phyloP scores from a whole-genome alignment of 2,888 invertebrate species.

The Teinopalpus imperialis region DNA sequence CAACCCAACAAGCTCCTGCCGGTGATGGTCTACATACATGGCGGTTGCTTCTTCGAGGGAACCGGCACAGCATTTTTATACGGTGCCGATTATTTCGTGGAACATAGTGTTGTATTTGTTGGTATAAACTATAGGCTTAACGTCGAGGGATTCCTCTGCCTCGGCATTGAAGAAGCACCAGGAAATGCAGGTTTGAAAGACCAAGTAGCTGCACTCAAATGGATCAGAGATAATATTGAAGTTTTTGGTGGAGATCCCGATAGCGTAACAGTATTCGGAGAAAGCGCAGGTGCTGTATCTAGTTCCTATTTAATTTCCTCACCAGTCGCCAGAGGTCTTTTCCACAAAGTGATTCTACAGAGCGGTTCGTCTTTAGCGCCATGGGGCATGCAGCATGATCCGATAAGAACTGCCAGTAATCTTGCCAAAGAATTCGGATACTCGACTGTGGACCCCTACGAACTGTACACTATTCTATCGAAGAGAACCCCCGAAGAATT shows the following conservation, averaged over 20 bases:
- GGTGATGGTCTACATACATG: conserved; percentile 85
- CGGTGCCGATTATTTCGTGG: conserved; percentile 82
- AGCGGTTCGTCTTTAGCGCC: conserved; percentile 67
- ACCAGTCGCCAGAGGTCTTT: conserved; percentile 58
- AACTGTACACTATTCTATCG: conserved; percentile 58
- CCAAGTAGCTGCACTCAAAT: conserved; percentile 66
- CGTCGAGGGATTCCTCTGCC: conserved; percentile 83
- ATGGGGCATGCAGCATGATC: conserved; percentile 65
- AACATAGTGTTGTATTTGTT: conserved; percentile 81
- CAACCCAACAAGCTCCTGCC: conserved; percentile 55
- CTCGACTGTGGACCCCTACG: conserved; percentile 55
- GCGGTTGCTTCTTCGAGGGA: conserved; percentile 83
- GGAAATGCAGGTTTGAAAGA: conserved; percentile 85
- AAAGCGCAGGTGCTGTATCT: conserved; percentile 71
- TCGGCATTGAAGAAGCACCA: conserved; percentile 83
- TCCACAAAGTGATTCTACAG: conserved; percentile 67
- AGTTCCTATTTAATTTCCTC: conserved; percentile 63
- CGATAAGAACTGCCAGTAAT: conserved; percentile 54
- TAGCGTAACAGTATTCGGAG: conserved; percentile 68
- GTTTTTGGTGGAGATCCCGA: conserved; percentile 68
- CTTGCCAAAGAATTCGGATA: conserved; percentile 63
- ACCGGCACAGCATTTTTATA: conserved; percentile 81
- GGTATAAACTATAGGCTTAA: conserved; percentile 83
- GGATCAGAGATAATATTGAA: conserved; percentile 64
- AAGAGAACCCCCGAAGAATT: conserved; percentile 54